phyloP scores from a whole-genome alignment of 2,888 invertebrate genomes.

The Lithophane socia region DNA sequence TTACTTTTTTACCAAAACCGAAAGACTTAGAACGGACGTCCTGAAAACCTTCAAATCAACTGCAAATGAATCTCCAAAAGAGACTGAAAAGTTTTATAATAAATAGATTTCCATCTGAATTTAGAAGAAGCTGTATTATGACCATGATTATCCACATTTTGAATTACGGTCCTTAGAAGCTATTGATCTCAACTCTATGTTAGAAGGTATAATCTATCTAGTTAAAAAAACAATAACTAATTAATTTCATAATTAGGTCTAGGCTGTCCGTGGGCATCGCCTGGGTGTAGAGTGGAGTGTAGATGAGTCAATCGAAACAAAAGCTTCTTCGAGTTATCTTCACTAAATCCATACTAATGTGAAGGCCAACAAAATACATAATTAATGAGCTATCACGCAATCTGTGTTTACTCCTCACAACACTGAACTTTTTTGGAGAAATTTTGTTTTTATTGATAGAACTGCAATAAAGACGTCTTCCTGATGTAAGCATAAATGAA shows the following conservation, averaged over 20 bases:
- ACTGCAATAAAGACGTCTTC: neutral
- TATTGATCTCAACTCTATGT: conserved; percentile 29
- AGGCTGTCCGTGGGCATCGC: conserved; percentile 54
- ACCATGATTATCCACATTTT: conserved; percentile 7
- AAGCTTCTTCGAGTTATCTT: conserved; percentile 49
- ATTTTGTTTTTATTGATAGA: neutral
- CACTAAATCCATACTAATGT: conserved; percentile 52
- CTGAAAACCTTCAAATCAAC: neutral
- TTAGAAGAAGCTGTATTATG: neutral
- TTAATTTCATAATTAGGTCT: conserved; percentile 57
- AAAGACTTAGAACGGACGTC: neutral
- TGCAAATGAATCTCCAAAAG: no score
- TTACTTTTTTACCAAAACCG: neutral
- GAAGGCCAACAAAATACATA: conserved; percentile 53
- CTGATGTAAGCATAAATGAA: neutral
- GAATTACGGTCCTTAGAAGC: conserved; percentile 8
- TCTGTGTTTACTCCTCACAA: conserved; percentile 37
- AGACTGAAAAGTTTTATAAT: neutral
- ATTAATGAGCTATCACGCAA: conserved; percentile 52
- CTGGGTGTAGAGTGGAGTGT: conserved; percentile 46
- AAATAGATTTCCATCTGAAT: neutral
- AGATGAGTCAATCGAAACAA: conserved; percentile 64
- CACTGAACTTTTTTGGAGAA: conserved; percentile 17
- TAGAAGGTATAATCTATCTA: conserved; percentile 40
- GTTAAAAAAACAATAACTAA: conserved; percentile 47